Base-by-base conservation (phyloP, 2,113 vertebrate genomes). In the Tamias sibiricus region DNA sequence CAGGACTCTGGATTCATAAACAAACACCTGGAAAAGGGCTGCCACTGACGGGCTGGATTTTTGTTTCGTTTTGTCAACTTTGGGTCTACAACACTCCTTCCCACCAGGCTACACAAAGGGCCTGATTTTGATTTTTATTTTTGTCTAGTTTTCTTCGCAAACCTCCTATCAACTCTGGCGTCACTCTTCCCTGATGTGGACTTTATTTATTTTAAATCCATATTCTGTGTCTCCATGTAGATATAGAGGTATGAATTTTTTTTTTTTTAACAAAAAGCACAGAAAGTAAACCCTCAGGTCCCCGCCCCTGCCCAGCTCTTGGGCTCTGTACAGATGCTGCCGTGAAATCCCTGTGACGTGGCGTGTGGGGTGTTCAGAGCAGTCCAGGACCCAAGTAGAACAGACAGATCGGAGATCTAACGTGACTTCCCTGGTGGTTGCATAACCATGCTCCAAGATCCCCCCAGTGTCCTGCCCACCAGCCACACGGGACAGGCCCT, bases 351-450 rank as follows among this genome's bases (percentile, higher is more conserved):
- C 32, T 79, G 8, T 28, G 32, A 35, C 80, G 9, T 35, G 6
- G 47, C 12, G 1, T 6, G 2, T 2, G 20, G 66, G n/a, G 37
- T 26, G 17, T 8, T 22, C 59, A 7, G 0, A 32, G 9, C 30
- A 40, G 4, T 22, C 42, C 0, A 68, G 57, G 57, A n/a, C 8
- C 4, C 37, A 37, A n/a, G 2, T 40, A 35, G n/a, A 80, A 16
- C 32, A 71, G 40, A 57, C n/a, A 5, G 35, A 26, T 28, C 16
- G 4, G 1, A 49, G 57, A 16, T 28, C 89, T 72, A 19, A 12
- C 42, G 17, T n/a, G n/a, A 47, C 32, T 20, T 66, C 52, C 10
- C 24, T n/a, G 28, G 8, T 64, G n/a, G 76, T 32, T 22, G 30
- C 44, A 17, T 13, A 44, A 22, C 20, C 42, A 13, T 40, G 52